Conservation (phyloP, 1,140 invertebrate genomes). For the Ceratosolen fusciceps region DNA sequence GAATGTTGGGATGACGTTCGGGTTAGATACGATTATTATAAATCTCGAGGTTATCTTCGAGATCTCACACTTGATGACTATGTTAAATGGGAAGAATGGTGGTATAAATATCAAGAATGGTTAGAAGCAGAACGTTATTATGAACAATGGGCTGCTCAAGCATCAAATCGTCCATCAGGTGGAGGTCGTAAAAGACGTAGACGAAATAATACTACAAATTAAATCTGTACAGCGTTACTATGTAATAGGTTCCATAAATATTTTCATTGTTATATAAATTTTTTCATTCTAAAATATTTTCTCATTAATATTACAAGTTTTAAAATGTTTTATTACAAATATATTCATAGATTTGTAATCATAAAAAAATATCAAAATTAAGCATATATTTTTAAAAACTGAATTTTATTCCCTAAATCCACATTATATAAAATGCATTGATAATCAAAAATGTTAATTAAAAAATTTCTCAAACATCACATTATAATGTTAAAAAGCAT, state of each 20-base stretch:
- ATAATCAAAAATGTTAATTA: background rate
- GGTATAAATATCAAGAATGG: constrained; percentile 94
- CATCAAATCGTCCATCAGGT: constrained; percentile 62
- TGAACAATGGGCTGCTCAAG: constrained; percentile 79
- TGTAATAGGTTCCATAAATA: constrained; percentile 7
- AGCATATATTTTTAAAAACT: background rate
- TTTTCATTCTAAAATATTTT: constrained; percentile 15
- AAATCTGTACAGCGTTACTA: constrained; percentile 36
- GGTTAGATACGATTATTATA: constrained; percentile 88
- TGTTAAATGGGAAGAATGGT: constrained; percentile 94
- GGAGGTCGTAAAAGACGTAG: constrained; percentile 63
- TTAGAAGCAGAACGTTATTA: constrained; percentile 86
- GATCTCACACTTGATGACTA: constrained; percentile 86
- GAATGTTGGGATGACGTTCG: constrained; percentile 88
- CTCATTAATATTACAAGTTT: background rate
- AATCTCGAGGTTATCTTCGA: constrained; percentile 86
- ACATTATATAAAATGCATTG: background rate
- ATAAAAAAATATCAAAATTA: background rate
- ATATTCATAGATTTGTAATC: background rate
- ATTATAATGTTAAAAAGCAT: background rate
- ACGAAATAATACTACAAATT: constrained; percentile 64
- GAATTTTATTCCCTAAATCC: background rate
- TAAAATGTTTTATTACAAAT: background rate
- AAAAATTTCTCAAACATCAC: background rate
- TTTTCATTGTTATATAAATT: constrained; percentile 31